A percentile compares a stretch with the other conserved stretches of the same genome.
Evolutionary conservation across 2,113 vertebrate genomes (phyloP).

Genomic region (Ursus arctos): DNA sequence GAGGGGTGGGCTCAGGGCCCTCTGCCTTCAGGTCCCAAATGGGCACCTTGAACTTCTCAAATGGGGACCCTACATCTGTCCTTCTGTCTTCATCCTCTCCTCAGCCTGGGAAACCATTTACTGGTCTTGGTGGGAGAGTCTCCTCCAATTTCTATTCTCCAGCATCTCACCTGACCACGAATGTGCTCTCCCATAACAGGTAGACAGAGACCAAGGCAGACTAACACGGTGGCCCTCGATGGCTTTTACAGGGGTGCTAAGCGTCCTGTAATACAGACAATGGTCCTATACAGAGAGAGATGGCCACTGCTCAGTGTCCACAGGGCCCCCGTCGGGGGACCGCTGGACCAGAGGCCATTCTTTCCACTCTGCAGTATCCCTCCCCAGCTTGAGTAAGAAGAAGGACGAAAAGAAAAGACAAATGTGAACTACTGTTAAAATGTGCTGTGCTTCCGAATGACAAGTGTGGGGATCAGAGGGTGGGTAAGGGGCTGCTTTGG

Average conservation of each 20-base stretch:
- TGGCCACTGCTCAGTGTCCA: too few relatives aligned
- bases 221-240: accelerated
- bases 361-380: accelerated
- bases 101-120: accelerated
- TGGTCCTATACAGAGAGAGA: not conserved
- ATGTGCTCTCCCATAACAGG: accelerated
- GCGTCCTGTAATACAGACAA: not conserved
- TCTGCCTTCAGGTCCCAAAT: not conserved
- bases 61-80: not conserved
- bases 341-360: accelerated
- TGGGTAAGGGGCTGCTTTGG: not conserved
- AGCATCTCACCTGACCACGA: not conserved
- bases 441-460: too few relatives aligned
- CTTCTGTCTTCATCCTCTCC: not conserved
- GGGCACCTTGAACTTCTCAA: not conserved
- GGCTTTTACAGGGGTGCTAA: not conserved
- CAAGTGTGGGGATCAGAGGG: too few relatives aligned
- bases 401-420: not conserved
- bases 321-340: accelerated
- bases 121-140: not conserved
- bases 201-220: not conserved
- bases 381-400: accelerated
- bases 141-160: accelerated
- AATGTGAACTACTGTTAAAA: not conserved
- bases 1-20: not conserved